Evolutionary conservation across 2,797 vertebrate genomes (phyloP), one percentile per base, ranked within the genome.

Genomic region (Cyprinella venusta): DNA sequence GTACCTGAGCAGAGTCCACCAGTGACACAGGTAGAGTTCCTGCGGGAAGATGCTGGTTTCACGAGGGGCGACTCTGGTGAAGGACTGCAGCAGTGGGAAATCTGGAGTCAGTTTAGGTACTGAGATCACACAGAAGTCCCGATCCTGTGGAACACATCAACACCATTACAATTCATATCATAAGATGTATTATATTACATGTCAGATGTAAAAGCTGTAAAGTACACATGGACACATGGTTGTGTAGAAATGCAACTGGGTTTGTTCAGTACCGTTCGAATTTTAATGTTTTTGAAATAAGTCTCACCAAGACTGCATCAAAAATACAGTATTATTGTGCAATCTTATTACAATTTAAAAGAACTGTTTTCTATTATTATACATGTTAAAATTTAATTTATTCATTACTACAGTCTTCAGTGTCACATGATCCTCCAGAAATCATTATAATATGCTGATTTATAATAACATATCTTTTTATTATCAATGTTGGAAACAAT

Each of bases 11-110:
- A 97, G 71, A 2, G 93, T 94, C 0, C 91, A 87, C 0, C 95
- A 93, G 88, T 96, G 96, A 85, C 95, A 94, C 81, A 97, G 15
- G 4, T 97, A 99, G 26, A 99, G 95, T 16, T 98, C 96, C 0
- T 77, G 91, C 0, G 87, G 82, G 13, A 94, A 84, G 0, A n/a
- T 91, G 83, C 90, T 92, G 80, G 83, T 80, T 56, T 76, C 83
- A 21, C 78, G 91, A 1, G 95, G 95, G 0, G 92, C 81, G 0
- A 93, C 88, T 33, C 96, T 92, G 84, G 93, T 80, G 80, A 98
- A 98, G 88, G 88, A 93, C 92, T 92, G 96, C 75, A 98, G 88
- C 89, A 99, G 89, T 26, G 90, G 91, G 86, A 96, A 92, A 90
- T 97, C 97, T 0, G 94, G 93, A 2, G 92, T 85, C 4, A 93